Evolutionary conservation across 2,888 invertebrate species (phyloP), one percentile per base, ranked within the genome.

Genomic region (Drosophila buzzatii): DNA sequence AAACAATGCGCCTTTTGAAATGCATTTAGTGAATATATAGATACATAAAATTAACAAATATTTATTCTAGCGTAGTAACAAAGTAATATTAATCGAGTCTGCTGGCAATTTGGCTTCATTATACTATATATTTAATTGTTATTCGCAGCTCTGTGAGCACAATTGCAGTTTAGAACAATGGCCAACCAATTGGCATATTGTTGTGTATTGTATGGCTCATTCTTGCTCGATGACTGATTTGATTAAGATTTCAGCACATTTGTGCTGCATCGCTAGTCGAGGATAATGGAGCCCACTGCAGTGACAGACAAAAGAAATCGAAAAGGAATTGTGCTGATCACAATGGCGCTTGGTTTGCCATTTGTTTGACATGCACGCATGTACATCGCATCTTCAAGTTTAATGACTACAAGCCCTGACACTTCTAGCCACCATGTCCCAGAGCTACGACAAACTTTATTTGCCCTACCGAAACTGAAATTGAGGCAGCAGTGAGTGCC

Each of bases 221-320:
- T 65, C 31, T 42, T 33, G 52, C 52, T 49, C 18, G 42, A 51
- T 41, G 60, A 59, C 41, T 41, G 64, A 85, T 79, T 87, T 81
- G 83, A 85, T 85, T 85, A 87, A 66, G 74, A 74, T 79, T 79
- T 79, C 51, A 69, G 62, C 67, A 64, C 64, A 69, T 51, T 37
- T 47, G 39, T 51, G 16, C 59, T 53, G 70, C 64, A 62, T 18
- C 51, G 45, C 62, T 23, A 52, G 60, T 37, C 65, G 53, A 42
- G 64, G 37, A 10, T 51, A 66, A 52, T 31, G 55, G 33, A 53
- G 42, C 39, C 37, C 61, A 57, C 59, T 65, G 60, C 62, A 63
- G 37, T 49, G 49, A 23, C 58, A 68, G 64, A 79, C 71, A 72
- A 79, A 75, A 47, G 76, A 65, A 65, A 58, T 55, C 53, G 61